These are phyloP conservation scores for Elysia crispata DNA, from an alignment of 2,888 invertebrate species.

Conservation along the genomic window DNA sequence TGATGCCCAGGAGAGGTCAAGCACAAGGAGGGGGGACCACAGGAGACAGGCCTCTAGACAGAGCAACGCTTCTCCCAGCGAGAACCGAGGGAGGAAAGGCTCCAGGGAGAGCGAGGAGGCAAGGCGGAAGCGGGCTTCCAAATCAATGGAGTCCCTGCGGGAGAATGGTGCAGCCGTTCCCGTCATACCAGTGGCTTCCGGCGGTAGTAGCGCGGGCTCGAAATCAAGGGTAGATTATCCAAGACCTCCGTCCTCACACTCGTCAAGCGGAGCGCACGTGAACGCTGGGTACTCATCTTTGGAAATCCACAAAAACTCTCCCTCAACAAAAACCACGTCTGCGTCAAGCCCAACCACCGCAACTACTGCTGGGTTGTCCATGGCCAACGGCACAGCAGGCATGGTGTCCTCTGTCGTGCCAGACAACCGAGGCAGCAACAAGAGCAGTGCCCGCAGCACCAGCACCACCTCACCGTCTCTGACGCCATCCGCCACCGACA, in stretches of 20 bases:
- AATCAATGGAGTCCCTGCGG: slow-evolving; percentile 14
- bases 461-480: not conserved
- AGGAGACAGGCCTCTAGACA: not conserved
- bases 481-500: slow-evolving; percentile 53
- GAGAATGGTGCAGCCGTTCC: slow-evolving; percentile 24
- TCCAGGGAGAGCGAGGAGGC: slow-evolving; percentile 21
- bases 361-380: not conserved
- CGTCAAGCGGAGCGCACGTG: not conserved
- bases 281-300: slow-evolving; percentile 21
- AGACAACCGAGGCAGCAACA: not conserved
- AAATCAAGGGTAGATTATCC: not conserved
- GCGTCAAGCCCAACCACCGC: not conserved
- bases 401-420: not conserved
- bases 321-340: not conserved
- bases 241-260: not conserved
- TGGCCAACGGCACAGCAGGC: not conserved
- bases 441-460: not conserved
- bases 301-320: not conserved
- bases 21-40: not conserved
- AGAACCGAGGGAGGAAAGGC: not conserved
- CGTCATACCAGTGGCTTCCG: not conserved
- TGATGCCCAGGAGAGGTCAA: slow-evolving; percentile 30
- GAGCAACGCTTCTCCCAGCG: not conserved
- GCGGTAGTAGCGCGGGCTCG: not conserved
- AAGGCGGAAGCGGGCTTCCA: not conserved